Evolutionary conservation across 2,113 vertebrate species (phyloP).

Genomic region (Synchiropus splendidus): DNA sequence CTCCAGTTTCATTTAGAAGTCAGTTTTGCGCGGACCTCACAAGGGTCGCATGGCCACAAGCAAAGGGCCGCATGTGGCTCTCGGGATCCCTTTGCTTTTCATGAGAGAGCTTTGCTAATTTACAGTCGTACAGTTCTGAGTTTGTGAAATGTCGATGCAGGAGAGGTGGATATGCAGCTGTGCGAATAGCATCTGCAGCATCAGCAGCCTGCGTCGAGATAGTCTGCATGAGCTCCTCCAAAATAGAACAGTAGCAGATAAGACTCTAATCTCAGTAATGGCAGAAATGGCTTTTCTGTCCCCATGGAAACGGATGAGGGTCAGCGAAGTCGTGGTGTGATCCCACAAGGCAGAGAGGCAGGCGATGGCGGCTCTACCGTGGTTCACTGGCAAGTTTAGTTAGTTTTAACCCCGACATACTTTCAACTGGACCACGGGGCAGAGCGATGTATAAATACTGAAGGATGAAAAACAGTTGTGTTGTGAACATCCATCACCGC

Average conservation of each 20-base stretch:
- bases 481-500: no score
- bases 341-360: constrained; percentile 19
- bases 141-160: constrained; percentile 1
- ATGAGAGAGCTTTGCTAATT: no score
- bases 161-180: constrained; percentile 22
- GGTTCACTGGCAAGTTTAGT: no score
- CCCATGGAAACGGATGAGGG: constrained; percentile 53
- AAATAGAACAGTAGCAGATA: constrained; percentile 54
- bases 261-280: constrained; percentile 56
- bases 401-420: constrained; percentile 1
- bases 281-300: constrained; percentile 50
- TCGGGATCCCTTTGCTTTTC: no score
- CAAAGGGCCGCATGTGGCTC: no score
- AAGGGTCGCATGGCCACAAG: no score
- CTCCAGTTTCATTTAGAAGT: no score
- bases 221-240: constrained; percentile 25
- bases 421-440: not conserved
- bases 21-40: no score
- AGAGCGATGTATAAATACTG: not conserved
- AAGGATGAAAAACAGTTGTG: not conserved
- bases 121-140: no score
- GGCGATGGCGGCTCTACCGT: no score
- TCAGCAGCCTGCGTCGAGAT: constrained; percentile 12
- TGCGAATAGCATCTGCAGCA: constrained; percentile 19
- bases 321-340: constrained; percentile 29